Evolutionary conservation across 2,797 vertebrate genomes (phyloP), one percentile per base, ranked within the genome.

Genomic region (Eospalax fontanierii): DNA sequence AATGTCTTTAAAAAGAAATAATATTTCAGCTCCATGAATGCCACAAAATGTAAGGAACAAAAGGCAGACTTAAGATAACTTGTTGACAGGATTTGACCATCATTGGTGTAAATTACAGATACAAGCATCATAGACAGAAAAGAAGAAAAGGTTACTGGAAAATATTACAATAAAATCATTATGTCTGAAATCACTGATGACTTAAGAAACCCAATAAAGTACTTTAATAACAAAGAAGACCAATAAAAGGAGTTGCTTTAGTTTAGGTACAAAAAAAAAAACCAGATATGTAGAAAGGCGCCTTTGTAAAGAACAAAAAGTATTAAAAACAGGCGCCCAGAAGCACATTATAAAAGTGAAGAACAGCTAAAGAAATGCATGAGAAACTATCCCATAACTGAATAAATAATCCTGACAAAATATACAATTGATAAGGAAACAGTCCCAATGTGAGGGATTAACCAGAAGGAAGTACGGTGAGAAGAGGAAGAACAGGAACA

Each of bases 201-300:
- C n/a, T 90, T 46, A 80, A 87, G 61, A 89, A 75, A 80, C 16
- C 38, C 12, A 15, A 76, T 76, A n/a, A 80, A 38, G 19, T 85
- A 50, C 0, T 68, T 26, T 16, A 28, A 80, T 35, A 50, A 84
- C 35, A 26, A 33, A 12, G 4, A 85, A 96, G 26, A 87, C 0
- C 30, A 2, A 30, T 3, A 94, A 88, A 68, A 95, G 78, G 19
- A 83, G 10, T 9, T 57, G 68, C 18, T 75, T 90, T 63, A 84
- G 40, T n/a, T 89, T 63, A 89, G 18, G 11, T 63, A 78, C 68
- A 90, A 88, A 95, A 94, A 86, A 90, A 88, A 95, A 94, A 86
- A 59, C 3, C 78, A 80, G 75, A 94, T 43, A 28, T 19, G 46
- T 63, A 33, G 26, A 12, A 21, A 78, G 14, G 30, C 7, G 76